Base-by-base conservation (phyloP, 2,797 vertebrate species). In the Semaprochilodus insignis region DNA sequence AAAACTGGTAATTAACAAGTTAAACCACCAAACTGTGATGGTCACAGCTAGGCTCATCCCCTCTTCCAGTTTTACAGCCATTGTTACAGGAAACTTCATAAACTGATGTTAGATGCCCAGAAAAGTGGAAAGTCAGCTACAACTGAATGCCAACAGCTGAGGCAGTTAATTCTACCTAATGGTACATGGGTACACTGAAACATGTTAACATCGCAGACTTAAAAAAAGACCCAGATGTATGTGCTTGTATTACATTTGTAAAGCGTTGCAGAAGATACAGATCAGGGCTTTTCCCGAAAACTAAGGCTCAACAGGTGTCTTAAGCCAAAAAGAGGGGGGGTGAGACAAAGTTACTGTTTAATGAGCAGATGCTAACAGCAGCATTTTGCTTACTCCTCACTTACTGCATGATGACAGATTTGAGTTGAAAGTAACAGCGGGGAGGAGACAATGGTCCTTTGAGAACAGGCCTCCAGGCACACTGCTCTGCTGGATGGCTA, bases 401-500 rank as follows among this genome's bases (percentile, higher is more conserved):
- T 86, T 81, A 81, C 81, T 79, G 79, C 81, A 77, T 83, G 81
- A 82, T 86, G 86, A 87, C 83, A 91, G 88, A 90, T 91, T 90
- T 92, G 88, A 88, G 85, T 89, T 91, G 87, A 91, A 92, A 91
- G 81, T 88, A 92, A 91, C 89, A 89, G 93, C 88, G 74, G 90
- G 89, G 91, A 91, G 88, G 86, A 89, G 44, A 83, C 7, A 36
- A 79, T 80, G 85, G 82, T 88, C 90, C 87, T 90, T 92, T 92
- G 86, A 88, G 84, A 85, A 90, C 81, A 91, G 89, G 85, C 89
- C 89, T 90, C 84, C 86, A 80, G 87, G 85, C 75, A 57, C 16
- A 83, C 84, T 76, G 21, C 70, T 84, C 69, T 75, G 87, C 70
- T 36, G 86, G 84, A 88, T 83, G 87, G 83, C 83, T 85, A 89